Evolutionary conservation across 2,888 invertebrate genomes (phyloP).

Genomic region (Agriopis marginaria): DNA sequence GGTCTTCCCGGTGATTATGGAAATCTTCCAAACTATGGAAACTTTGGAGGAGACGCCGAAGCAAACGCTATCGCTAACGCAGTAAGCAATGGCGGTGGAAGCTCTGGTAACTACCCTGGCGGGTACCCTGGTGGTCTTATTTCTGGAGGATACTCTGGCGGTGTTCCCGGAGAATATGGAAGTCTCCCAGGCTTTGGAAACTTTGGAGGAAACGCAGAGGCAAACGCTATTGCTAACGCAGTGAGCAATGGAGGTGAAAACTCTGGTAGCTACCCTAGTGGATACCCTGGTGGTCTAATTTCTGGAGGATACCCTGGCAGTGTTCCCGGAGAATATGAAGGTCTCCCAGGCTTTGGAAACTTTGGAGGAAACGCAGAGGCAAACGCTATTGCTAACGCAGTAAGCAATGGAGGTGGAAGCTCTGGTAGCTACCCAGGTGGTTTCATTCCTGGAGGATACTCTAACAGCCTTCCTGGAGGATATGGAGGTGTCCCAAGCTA

Average conservation of each 20-base stretch:
- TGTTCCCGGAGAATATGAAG: neutral
- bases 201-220: conserved; percentile 24
- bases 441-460: neutral
- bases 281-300: conserved; percentile 9
- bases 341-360: neutral
- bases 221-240: conserved; percentile 41
- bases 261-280: conserved; percentile 18
- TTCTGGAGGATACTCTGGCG: conserved; percentile 1
- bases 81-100: neutral
- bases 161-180: neutral
- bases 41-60: neutral
- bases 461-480: neutral
- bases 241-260: conserved; percentile 35
- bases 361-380: neutral
- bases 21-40: neutral
- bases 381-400: neutral
- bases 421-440: no score
- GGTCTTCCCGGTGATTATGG: neutral
- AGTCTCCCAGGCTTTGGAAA: neutral
- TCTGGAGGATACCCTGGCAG: conserved; percentile 3
- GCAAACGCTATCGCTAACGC: neutral
- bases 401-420: neutral
- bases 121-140: conserved; percentile 7
- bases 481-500: neutral
- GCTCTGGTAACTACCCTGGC: neutral